Conservation (phyloP, 2,113 vertebrate genomes). For the Psilopsiagon aymara region DNA sequence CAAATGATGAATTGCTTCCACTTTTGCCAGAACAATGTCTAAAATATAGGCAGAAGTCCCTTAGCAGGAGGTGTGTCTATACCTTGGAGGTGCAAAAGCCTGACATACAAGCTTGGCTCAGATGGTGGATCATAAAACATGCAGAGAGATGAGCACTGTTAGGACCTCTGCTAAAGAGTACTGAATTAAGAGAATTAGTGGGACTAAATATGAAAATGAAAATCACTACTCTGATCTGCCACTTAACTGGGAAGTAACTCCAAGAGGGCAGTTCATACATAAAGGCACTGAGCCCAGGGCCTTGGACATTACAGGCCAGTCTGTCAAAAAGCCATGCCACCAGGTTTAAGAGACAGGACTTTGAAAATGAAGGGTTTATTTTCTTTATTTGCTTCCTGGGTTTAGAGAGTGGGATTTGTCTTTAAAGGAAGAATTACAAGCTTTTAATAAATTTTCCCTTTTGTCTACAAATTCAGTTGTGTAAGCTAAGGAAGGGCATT, state of each 20-base stretch:
- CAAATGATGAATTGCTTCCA: background rate
- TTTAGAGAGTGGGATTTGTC: background rate
- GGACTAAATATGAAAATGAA: background rate
- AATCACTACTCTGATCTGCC: background rate
- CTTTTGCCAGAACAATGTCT: background rate
- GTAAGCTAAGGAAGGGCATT: background rate
- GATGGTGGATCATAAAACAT: background rate
- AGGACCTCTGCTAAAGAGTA: background rate
- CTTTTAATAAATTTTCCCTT: background rate
- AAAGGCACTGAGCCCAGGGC: background rate
- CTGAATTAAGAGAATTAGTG: background rate
- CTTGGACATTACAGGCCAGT: background rate
- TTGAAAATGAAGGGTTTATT: background rate
- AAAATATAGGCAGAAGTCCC: fast-evolving
- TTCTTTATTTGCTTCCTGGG: background rate
- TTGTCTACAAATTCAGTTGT: background rate
- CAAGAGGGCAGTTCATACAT: background rate
- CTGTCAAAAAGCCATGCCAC: background rate
- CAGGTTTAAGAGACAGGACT: background rate
- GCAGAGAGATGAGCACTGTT: background rate
- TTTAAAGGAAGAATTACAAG: background rate
- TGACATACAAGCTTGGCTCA: background rate
- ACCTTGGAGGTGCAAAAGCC: background rate
- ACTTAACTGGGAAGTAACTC: background rate
- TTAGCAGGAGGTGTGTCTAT: background rate